phyloP scores from a whole-genome alignment of 2,888 invertebrate genomes.

The Brassicogethes aeneus region DNA sequence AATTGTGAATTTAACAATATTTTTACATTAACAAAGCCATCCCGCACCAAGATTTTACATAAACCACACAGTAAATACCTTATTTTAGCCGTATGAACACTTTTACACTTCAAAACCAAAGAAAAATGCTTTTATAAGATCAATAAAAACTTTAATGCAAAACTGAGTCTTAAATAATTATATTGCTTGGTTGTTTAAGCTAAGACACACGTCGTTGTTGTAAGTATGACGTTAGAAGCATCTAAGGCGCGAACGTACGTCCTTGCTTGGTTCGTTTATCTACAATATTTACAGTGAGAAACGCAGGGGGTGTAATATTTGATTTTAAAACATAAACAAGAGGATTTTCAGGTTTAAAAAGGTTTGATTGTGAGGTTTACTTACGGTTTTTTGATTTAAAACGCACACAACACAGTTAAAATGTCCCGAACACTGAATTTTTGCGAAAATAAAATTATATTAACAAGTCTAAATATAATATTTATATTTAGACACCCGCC shows the following conservation, averaged over 20 bases:
- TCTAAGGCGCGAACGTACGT: constrained; percentile 31
- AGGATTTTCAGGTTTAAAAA: constrained; percentile 15
- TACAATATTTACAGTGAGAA: constrained; percentile 36
- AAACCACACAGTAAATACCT: constrained; percentile 22
- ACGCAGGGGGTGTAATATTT: constrained; percentile 36
- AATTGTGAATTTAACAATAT: constrained; percentile 24
- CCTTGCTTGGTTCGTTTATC: constrained; percentile 24
- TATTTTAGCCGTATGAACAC: constrained; percentile 18
- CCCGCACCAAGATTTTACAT: constrained; percentile 25
- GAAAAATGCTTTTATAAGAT: constrained; percentile 36
- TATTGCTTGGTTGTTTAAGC: constrained; percentile 35
- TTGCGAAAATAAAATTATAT: constrained; percentile 25
- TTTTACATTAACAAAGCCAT: constrained; percentile 33
- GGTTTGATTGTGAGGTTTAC: constrained; percentile 13
- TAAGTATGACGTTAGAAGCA: constrained; percentile 31
- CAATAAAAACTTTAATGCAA: constrained; percentile 43
- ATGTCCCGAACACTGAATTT: constrained; percentile 20
- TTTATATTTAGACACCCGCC: constrained; percentile 41
- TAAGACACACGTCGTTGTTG: constrained; percentile 30
- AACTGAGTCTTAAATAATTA: constrained; percentile 44
- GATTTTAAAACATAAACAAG: constrained; percentile 34
- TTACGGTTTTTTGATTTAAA: constrained; percentile 23
- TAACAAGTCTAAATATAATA: constrained; percentile 36
- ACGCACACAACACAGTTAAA: constrained; percentile 17
- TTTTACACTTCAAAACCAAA: constrained; percentile 26